Conservation (phyloP, 2,113 vertebrate genomes). For the Calonectris borealis region DNA sequence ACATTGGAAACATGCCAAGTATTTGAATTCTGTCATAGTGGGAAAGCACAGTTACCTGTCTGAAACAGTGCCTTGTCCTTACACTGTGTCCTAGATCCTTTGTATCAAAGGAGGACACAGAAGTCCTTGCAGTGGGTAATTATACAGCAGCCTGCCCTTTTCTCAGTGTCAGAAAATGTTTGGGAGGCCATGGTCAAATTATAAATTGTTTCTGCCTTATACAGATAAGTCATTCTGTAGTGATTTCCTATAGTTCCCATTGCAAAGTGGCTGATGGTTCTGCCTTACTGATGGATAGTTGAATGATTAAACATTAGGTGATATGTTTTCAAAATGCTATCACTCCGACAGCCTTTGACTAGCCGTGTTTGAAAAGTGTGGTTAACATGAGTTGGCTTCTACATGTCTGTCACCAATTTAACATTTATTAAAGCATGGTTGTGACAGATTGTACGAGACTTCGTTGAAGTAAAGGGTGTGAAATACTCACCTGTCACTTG, state of each 20-base stretch:
- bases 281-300: not conserved
- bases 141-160: not conserved
- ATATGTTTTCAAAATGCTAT: not conserved
- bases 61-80: not conserved
- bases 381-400: not conserved
- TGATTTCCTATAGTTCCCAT: not conserved
- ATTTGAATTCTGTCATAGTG: not conserved
- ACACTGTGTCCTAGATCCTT: not conserved
- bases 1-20: not conserved
- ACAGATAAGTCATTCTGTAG: not conserved
- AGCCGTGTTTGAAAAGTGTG: not conserved
- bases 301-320: not conserved
- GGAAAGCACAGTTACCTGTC: not conserved
- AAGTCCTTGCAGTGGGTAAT: not conserved
- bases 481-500: slow-evolving; percentile 40
- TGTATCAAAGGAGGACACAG: not conserved
- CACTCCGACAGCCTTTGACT: not conserved
- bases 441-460: not conserved
- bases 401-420: not conserved
- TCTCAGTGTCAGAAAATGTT: not conserved
- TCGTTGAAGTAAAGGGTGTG: not conserved
- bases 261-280: not conserved
- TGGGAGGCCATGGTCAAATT: not conserved
- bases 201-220: not conserved
- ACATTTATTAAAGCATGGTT: not conserved